Evolutionary conservation across 2,888 invertebrate species (phyloP), one percentile per base, ranked within the genome.

Genomic region (Cheilosia impressa): DNA sequence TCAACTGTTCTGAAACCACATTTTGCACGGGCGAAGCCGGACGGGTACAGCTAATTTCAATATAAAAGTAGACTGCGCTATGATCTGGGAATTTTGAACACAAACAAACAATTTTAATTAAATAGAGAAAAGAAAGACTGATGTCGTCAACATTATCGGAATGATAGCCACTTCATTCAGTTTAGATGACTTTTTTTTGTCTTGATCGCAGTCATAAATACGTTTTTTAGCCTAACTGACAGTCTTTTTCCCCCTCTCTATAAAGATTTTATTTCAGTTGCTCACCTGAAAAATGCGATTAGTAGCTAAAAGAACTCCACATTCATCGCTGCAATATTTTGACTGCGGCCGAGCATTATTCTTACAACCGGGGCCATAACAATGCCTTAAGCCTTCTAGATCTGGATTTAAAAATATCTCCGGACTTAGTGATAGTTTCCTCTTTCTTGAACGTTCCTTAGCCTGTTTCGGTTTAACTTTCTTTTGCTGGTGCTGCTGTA

Each of bases 321-420:
- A 99, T 87, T 96, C 95, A 87, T 98, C 95, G 7, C 97, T 96
- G 90, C 99, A 99, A 90, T 99, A 99, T 92, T 99, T 99, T 80
- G 98, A 98, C 47, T 95, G 95, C 0, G 94, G 93, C 15, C 96
- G 93, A 0, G 98, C 97, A 47, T 95, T 95, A 77, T 95, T 94
- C 0, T 94, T 94, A 91, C 99, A 99, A 69, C 95, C 95, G 0
- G 98, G 98, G 0, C 99, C 99, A 90, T 96, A 96, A 91, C 99
- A 99, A 90, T 99, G 99, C 1, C 96, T 93, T 0, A 96, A 93
- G 45, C 94, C 94, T 13, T 93, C 92, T 0, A 95, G 93, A 93
- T 95, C 27, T 91, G 92, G 92, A 88, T 92, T 91, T 2, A 91
- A 88, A 69, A 90, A 90, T 4, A 90, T 69, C 52, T 92, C 92